A percentile compares a stretch with the other conserved stretches of the same genome.
Evolutionary conservation across 2,113 vertebrate species (phyloP).

Genomic region (Leptocoma aspasia): DNA sequence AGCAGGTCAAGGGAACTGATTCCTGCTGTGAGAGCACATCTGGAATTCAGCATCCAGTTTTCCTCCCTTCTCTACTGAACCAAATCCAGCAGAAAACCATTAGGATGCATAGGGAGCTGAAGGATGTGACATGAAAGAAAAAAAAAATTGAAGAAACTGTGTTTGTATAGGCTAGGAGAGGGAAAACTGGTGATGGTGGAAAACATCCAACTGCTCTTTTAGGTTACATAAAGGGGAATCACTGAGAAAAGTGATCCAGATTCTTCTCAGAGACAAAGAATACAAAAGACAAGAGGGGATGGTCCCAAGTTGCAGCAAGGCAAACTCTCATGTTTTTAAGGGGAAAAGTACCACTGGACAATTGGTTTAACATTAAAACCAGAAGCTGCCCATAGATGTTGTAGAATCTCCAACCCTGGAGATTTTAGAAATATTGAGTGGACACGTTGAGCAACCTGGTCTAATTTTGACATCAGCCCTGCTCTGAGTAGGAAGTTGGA

Average conservation of each 20-base stretch:
- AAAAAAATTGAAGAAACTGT: not conserved
- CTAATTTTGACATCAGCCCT: slow-evolving; percentile 20
- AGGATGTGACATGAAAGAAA: not conserved
- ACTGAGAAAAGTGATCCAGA: not conserved
- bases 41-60: not conserved
- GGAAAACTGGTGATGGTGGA: accelerated
- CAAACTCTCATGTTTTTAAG: not conserved
- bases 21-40: not conserved
- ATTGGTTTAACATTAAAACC: not conserved
- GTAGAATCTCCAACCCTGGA: not conserved
- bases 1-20: not conserved
- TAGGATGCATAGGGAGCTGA: not conserved
- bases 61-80: not conserved
- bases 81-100: not conserved
- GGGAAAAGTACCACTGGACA: not conserved
- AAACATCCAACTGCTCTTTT: not conserved
- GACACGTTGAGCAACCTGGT: not conserved
- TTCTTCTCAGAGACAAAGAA: not conserved
- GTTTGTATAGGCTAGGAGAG: not conserved
- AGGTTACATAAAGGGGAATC: not conserved
- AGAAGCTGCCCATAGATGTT: not conserved
- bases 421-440: not conserved
- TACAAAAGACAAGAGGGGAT: not conserved
- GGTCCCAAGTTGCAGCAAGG: not conserved
- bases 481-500: not conserved